phyloP scores from a whole-genome alignment of 2,797 vertebrate genomes.

The Tamandua tetradactyla region DNA sequence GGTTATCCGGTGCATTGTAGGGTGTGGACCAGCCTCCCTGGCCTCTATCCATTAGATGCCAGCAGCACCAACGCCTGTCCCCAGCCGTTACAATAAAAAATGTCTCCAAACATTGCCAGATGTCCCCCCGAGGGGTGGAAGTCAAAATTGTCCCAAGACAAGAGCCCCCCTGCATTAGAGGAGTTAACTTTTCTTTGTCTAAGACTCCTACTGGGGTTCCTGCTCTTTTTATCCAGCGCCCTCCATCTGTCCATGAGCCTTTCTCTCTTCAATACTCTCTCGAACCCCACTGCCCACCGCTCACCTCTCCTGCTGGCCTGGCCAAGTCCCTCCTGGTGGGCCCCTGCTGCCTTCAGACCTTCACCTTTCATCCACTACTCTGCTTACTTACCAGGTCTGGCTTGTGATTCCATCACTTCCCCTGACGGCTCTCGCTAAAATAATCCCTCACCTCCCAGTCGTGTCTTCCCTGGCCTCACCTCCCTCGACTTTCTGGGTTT shows the following conservation, averaged over 20 bases:
- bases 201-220: neutral
- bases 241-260: fast-evolving
- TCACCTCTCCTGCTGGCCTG: neutral
- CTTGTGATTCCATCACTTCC: neutral
- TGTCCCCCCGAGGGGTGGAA: too few species aligned
- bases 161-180: neutral
- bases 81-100: too few species aligned
- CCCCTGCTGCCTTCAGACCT: fast-evolving
- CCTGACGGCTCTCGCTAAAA: neutral
- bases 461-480: neutral
- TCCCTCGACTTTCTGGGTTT: neutral
- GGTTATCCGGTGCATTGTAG: neutral
- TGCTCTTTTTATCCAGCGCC: neutral
- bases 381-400: neutral
- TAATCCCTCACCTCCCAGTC: neutral
- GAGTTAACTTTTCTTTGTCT: neutral
- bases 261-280: neutral
- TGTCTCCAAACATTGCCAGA: neutral
- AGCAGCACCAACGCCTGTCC: too few species aligned
- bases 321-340: fast-evolving
- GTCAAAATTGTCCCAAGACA: neutral
- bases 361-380: neutral
- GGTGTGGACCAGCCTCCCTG: neutral
- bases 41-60: too few species aligned
- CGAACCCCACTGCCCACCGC: too few species aligned